A percentile compares a stretch with the other conserved stretches of the same genome.
phyloP scores from a whole-genome alignment of 2,888 invertebrate species.

The Plagodis pulveraria region DNA sequence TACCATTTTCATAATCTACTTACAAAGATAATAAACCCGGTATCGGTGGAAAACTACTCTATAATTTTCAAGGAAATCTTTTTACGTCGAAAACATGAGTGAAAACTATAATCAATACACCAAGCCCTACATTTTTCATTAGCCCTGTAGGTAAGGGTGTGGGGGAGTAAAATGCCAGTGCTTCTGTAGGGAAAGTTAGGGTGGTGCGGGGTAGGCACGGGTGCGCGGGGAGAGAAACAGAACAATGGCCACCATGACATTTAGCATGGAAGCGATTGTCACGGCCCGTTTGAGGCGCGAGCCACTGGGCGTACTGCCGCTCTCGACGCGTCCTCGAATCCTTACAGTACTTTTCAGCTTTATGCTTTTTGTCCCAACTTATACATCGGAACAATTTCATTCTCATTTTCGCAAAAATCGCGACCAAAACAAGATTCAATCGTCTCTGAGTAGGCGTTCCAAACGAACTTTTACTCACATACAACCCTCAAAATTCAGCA shows the following conservation, averaged over 20 bases:
- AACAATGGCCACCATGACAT: conserved; percentile 84
- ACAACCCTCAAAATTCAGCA: conserved; percentile 43
- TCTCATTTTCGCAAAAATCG: conserved; percentile 5
- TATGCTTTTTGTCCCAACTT: conserved; percentile 27
- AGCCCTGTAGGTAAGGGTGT: conserved; percentile 63
- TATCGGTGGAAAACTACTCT: conserved; percentile 34
- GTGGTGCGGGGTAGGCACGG: conserved; percentile 52
- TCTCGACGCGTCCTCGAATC: conserved; percentile 65
- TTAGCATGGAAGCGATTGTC: conserved; percentile 84
- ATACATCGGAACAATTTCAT: conserved; percentile 30
- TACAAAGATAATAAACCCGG: conserved; percentile 48
- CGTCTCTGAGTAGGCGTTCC: conserved; percentile 13
- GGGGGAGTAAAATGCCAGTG: conserved; percentile 73
- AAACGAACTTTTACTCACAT: conserved; percentile 36
- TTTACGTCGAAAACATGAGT: conserved; percentile 30
- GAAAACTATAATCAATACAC: conserved; percentile 57
- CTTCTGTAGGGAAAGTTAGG: conserved; percentile 62
- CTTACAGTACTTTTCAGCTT: conserved; percentile 52
- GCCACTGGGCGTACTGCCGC: conserved; percentile 72
- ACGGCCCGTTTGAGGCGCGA: conserved; percentile 76
- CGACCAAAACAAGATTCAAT: not conserved
- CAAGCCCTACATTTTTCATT: conserved; percentile 69
- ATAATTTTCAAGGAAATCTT: conserved; percentile 22
- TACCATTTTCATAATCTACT: conserved; percentile 42
- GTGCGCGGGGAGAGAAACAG: conserved; percentile 53